These are phyloP conservation scores for Mongoloraphidia duomilia DNA, from an alignment of 2,888 invertebrate species.

Conservation along the genomic window DNA sequence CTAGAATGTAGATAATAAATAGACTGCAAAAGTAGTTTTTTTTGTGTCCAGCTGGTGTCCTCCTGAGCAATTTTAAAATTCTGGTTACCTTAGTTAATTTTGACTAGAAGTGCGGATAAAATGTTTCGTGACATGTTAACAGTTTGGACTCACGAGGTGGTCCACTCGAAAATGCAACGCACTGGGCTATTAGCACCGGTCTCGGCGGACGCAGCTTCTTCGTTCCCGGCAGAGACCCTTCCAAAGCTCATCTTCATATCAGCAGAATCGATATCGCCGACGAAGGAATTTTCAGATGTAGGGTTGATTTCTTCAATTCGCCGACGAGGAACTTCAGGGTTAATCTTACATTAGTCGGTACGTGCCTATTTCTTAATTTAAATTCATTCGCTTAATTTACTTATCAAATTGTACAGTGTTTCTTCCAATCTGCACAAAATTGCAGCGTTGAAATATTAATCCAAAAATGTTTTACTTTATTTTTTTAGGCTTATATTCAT, in stretches of 20 bases:
- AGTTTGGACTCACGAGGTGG: constrained; percentile 69
- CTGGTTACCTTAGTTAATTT: too few species aligned
- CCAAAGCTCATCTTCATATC: constrained; percentile 59
- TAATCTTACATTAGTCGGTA: constrained; percentile 78
- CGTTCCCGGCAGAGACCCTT: constrained; percentile 52
- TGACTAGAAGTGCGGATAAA: too few species aligned
- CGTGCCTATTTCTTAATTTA: constrained; percentile 26
- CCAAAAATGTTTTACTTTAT: too few species aligned
- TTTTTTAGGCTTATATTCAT: too few species aligned
- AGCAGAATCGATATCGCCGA: constrained; percentile 57
- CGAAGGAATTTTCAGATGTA: constrained; percentile 73
- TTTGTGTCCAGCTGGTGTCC: too few species aligned
- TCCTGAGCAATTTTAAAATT: too few species aligned
- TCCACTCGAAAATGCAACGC: constrained; percentile 47
- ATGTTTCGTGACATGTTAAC: constrained; percentile 19
- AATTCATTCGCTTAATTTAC: background rate
- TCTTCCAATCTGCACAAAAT: too few species aligned
- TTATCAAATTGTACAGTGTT: too few species aligned
- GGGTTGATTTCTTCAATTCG: constrained; percentile 78
- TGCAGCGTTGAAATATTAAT: too few species aligned
- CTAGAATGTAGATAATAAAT: too few species aligned
- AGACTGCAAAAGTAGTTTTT: too few species aligned
- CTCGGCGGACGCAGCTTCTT: constrained; percentile 64
- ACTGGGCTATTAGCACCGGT: constrained; percentile 65
- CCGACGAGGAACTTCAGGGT: constrained; percentile 77